Evolutionary conservation across 1,140 invertebrate species (phyloP), one percentile per base, ranked within the genome.

Genomic region (Vanessa atalanta): DNA sequence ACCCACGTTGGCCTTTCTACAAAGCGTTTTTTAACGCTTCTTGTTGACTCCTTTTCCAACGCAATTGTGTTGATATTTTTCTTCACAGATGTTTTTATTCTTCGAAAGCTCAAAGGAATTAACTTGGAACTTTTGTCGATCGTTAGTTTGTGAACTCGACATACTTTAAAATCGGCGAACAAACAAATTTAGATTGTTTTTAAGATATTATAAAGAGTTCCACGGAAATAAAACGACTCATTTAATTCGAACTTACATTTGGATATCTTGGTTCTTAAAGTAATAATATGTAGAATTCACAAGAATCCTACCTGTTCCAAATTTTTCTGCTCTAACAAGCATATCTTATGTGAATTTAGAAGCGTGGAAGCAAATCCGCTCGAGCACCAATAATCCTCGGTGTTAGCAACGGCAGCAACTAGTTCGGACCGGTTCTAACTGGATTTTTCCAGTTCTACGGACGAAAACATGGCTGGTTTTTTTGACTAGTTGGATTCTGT

Each of bases 371-470:
- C 31, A 75, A 66, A 57, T 70, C 72, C 66, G 60, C 66, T 74
- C 57, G 48, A 65, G 55, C 48, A 48, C 61, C 73, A 75, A 70
- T 70, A 75, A 75, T 70, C 68, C 63, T 26, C 55, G 68, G 60
- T 23, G 63, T 70, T 70, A 65, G 63, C 70, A 69, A 60, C 63
- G 51, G 69, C 4, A 31, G 69, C 53, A 76, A 72, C 77, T 47
- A 65, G 77, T 75, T 78, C 66, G 71, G 70, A 78, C 77, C 47
- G 73, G 60, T 65, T 57, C 31, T 70, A 75, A 78, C 73, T 63
- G 77, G 77, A 78, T 78, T 75, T 75, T 78, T 78, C 73, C 63
- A 68, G 77, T 75, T 75, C 47, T 61, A 67, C 69, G 73, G 65
- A 72, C 66, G 71, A 75, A 64, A 79, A 75, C 74, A 75, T 75